Base-by-base conservation (phyloP, 1,140 invertebrate species). In the Gonatopus flavifemur region DNA sequence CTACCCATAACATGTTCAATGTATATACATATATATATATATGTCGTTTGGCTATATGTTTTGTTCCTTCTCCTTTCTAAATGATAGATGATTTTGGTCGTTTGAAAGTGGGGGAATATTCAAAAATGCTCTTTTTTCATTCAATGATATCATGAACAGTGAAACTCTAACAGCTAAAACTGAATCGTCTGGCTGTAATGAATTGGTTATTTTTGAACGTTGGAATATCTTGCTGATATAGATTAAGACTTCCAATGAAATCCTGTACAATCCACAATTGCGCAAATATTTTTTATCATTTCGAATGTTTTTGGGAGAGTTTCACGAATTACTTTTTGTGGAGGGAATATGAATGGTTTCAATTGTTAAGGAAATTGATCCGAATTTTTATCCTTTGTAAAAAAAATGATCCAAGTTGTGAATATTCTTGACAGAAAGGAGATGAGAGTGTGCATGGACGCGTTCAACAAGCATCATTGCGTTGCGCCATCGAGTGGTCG, bases 1-100 rank as follows among this genome's bases (percentile, higher is more conserved):
- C 48, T 18, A 12, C 57, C 53, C 35, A 63, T 48, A 48, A 46
- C 57, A 47, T 54, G 57, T 46, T 63, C 60, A 19, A 63, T 42
- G 31, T 63, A 59, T n/a, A n/a, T n/a, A n/a, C n/a, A n/a, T n/a
- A n/a, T n/a, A n/a, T n/a, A n/a, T n/a, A n/a, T n/a, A n/a, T n/a
- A n/a, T n/a, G n/a, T n/a, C n/a, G n/a, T n/a, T n/a, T n/a, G n/a
- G n/a, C n/a, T n/a, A n/a, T 59, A 18, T 25, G 4, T 46, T 59
- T 62, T 21, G 52, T 59, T 32, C 45, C 18, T 2, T 48, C 22
- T 41, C 46, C 50, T 48, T 55, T 49, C 37, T 51, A 32, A 28
- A 44, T 24, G 13, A 44, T 42, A 16, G 49, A 49, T n/a, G 41
- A 15, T 20, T 45, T 8, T 41, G 52, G 35, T 9, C 49, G 50